Percentiles rank a stretch among this genome's conserved stretches.
Conservation (phyloP, 2,797 vertebrate species). For the Hippoglossus hippoglossus region DNA sequence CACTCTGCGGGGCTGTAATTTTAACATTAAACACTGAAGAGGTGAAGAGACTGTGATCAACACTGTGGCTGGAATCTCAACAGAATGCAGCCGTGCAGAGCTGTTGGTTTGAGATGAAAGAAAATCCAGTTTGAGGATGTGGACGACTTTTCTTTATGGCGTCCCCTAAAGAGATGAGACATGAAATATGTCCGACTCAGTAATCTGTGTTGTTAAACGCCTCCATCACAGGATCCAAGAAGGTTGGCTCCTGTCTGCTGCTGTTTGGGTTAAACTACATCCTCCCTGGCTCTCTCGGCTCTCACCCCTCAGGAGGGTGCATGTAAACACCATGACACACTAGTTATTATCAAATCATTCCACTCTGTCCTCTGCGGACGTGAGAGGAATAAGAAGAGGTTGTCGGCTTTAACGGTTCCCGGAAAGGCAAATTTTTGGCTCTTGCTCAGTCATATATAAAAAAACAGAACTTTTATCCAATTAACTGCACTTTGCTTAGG, state of each 20-base stretch:
- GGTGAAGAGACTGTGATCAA: conserved; percentile 24
- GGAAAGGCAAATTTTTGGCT: conserved; percentile 31
- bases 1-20: conserved; percentile 47
- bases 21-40: conserved; percentile 39
- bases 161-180: conserved; percentile 1
- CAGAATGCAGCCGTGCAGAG: conserved; percentile 2
- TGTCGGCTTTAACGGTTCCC: conserved; percentile 22
- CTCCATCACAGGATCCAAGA: conserved; percentile 29
- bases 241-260: conserved; percentile 33
- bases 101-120: conserved; percentile 3
- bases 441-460: conserved; percentile 14
- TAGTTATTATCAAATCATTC: conserved; percentile 73
- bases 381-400: conserved; percentile 58
- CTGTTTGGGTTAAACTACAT: conserved; percentile 58
- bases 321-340: conserved; percentile 77
- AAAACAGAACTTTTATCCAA: background rate
- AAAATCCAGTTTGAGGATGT: background rate
- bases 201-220: conserved; percentile 47
- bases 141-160: background rate
- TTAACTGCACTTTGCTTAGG: background rate
- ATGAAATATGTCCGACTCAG: conserved; percentile 11
- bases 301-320: conserved; percentile 56
- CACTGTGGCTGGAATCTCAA: background rate
- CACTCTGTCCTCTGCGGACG: conserved; percentile 42
- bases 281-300: conserved; percentile 52